Evolutionary conservation across 2,888 invertebrate species (phyloP).

Genomic region (Sinhomidia bicolor): DNA sequence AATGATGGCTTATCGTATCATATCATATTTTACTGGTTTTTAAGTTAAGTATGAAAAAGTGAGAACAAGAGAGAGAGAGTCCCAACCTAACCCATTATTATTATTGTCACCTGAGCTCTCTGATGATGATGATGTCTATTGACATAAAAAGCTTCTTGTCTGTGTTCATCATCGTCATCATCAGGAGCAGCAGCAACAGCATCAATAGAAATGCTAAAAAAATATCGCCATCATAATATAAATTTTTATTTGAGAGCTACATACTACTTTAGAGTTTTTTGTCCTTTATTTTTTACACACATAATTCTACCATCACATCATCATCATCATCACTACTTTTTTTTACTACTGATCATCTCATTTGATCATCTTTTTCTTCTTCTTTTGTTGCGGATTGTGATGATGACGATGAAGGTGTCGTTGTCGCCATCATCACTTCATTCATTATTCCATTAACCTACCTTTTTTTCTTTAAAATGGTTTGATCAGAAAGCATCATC

Average conservation of each 20-base stretch:
- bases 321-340: background rate
- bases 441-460: slow-evolving; percentile 71
- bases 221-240: background rate
- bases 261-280: slow-evolving; percentile 25
- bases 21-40: slow-evolving; percentile 56
- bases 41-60: slow-evolving; percentile 27
- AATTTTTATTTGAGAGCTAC: slow-evolving; percentile 41
- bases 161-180: slow-evolving; percentile 4
- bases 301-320: slow-evolving; percentile 3
- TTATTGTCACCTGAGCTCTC: slow-evolving; percentile 54
- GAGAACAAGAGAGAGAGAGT: background rate
- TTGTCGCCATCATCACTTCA: slow-evolving; percentile 56
- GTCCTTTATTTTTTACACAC: slow-evolving; percentile 6
- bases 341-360: slow-evolving; percentile 54
- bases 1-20: slow-evolving; percentile 57
- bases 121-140: background rate
- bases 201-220: too few species aligned
- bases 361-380: slow-evolving; percentile 53
- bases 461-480: slow-evolving; percentile 36
- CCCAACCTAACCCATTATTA: slow-evolving; percentile 56
- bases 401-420: slow-evolving; percentile 26
- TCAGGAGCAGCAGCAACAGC: background rate
- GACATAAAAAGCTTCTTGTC: slow-evolving; percentile 34
- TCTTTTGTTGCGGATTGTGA: slow-evolving; percentile 38
- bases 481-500: slow-evolving; percentile 38